Conservation (phyloP, 2,113 vertebrate species). For the Micromys minutus region DNA sequence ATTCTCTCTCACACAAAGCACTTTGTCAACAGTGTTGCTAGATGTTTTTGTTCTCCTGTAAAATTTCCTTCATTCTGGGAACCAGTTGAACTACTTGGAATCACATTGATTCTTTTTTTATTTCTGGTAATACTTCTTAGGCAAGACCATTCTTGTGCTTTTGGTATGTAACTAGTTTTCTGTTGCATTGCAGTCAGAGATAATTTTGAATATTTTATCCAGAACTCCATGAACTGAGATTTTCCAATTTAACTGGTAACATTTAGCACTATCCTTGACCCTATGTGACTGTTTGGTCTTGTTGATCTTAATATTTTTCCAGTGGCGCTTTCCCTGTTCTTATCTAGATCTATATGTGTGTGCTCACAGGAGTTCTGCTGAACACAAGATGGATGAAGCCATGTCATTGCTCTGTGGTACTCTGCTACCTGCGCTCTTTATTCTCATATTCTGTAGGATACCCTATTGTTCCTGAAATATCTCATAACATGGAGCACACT, state of each 20-base stretch:
- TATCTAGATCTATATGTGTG: neutral
- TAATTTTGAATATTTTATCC: neutral
- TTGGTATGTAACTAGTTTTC: neutral
- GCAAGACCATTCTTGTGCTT: neutral
- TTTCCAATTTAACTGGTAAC: neutral
- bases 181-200: neutral
- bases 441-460: neutral
- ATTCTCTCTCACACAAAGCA: neutral
- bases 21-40: neutral
- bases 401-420: neutral
- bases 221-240: neutral
- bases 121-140: slow-evolving; percentile 2
- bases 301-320: neutral
- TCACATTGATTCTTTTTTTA: neutral
- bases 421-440: neutral
- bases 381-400: neutral
- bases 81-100: neutral
- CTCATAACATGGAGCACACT: neutral
- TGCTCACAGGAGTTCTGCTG: neutral
- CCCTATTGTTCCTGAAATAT: neutral
- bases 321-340: neutral
- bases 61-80: neutral
- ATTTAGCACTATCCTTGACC: neutral
- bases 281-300: neutral
- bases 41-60: slow-evolving; percentile 9